Percentiles rank a stretch among this genome's conserved stretches.
Conservation (phyloP, 1,140 invertebrate genomes). For the Schlechtendalia chinensis region DNA sequence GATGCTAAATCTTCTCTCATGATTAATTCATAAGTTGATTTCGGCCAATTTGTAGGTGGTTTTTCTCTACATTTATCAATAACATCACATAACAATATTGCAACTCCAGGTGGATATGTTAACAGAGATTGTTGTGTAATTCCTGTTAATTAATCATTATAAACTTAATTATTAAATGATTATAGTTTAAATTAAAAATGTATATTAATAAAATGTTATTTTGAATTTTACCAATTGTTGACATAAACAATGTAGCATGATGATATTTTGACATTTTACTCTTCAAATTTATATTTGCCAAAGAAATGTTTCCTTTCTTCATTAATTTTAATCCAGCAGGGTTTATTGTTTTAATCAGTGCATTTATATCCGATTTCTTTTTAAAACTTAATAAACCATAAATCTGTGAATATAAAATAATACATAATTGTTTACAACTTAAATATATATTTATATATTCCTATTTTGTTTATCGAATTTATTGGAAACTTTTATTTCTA, state of each 20-base stretch:
- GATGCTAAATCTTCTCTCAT: conserved; percentile 73
- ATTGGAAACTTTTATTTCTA: no score
- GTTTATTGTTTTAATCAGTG: conserved; percentile 19
- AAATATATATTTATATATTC: not conserved
- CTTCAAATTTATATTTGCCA: conserved; percentile 6
- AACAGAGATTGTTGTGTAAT: conserved; percentile 72
- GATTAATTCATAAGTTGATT: conserved; percentile 74
- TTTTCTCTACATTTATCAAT: conserved; percentile 72
- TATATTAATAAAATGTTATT: conserved; percentile 43
- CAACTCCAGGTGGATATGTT: conserved; percentile 72
- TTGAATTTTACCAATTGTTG: conserved; percentile 54
- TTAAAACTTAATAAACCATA: conserved; percentile 42
- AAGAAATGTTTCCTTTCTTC: not conserved
- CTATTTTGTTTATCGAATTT: no score
- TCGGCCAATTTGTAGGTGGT: conserved; percentile 76
- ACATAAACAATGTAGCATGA: conserved; percentile 56
- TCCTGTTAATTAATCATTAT: conserved; percentile 55
- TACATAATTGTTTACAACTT: no score
- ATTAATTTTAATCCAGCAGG: conserved; percentile 4
- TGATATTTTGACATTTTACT: conserved; percentile 45
- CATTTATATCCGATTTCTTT: conserved; percentile 19
- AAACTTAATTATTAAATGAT: conserved; percentile 10
- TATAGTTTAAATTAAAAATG: not conserved
- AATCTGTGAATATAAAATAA: conserved; percentile 18
- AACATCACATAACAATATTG: conserved; percentile 71